phyloP scores from a whole-genome alignment of 2,113 vertebrate genomes.

The Caranx ignobilis region DNA sequence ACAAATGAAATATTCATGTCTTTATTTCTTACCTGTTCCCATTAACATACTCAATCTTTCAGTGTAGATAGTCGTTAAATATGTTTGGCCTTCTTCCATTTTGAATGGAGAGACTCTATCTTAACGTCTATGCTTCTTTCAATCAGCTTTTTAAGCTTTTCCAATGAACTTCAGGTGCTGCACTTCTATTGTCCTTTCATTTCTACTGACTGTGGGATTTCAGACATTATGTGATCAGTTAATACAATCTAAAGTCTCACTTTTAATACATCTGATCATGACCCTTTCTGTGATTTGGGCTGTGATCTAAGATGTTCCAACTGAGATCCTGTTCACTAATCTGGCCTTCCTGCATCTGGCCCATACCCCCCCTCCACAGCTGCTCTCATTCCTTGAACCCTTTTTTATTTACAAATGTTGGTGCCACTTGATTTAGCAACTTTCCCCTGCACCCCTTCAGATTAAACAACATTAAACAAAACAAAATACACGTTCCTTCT shows the following conservation, averaged over 20 bases:
- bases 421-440: slow-evolving; percentile 44
- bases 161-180: slow-evolving; percentile 41
- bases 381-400: slow-evolving; percentile 52
- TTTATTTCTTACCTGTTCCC: slow-evolving; percentile 29
- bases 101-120: slow-evolving; percentile 37
- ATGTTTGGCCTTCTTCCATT: slow-evolving; percentile 24
- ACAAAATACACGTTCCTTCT: slow-evolving; percentile 64
- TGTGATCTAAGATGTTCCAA: not conserved
- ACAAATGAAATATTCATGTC: slow-evolving; percentile 28
- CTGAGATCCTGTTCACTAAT: slow-evolving; percentile 22
- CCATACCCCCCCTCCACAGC: slow-evolving; percentile 48
- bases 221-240: not conserved
- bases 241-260: slow-evolving; percentile 2
- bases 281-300: slow-evolving; percentile 25
- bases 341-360: slow-evolving; percentile 4
- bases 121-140: slow-evolving; percentile 35
- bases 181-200: slow-evolving; percentile 54
- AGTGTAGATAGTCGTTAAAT: slow-evolving; percentile 26
- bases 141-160: slow-evolving; percentile 27
- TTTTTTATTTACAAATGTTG: slow-evolving; percentile 35
- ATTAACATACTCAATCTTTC: slow-evolving; percentile 24
- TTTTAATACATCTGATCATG: slow-evolving; percentile 20
- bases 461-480: slow-evolving; percentile 61
- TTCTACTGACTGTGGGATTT: slow-evolving; percentile 60
- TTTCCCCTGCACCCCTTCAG: slow-evolving; percentile 37